Evolutionary conservation across 1,140 invertebrate genomes (phyloP).

Genomic region (Euura lappo): DNA sequence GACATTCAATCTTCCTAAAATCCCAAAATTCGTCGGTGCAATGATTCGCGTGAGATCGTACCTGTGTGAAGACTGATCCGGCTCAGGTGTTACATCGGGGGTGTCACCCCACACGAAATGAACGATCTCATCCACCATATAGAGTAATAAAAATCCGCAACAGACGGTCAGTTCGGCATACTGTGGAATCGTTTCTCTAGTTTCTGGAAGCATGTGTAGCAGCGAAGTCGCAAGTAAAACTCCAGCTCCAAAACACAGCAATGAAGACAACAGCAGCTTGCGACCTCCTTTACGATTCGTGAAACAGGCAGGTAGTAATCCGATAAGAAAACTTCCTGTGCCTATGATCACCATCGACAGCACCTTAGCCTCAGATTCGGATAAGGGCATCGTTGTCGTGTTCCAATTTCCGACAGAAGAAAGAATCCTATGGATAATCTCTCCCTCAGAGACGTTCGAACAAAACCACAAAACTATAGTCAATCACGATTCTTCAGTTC

Average conservation of each 20-base stretch:
- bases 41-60: background rate
- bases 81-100: constrained; percentile 15
- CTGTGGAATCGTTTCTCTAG: constrained; percentile 62
- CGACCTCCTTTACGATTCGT: constrained; percentile 57
- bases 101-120: constrained; percentile 66
- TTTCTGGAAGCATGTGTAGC: constrained; percentile 85
- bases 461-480: background rate
- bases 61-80: background rate
- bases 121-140: constrained; percentile 78
- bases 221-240: constrained; percentile 83
- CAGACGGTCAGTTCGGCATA: constrained; percentile 76
- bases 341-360: constrained; percentile 74
- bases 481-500: too few relatives aligned
- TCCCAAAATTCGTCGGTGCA: too few relatives aligned
- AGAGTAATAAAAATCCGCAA: constrained; percentile 80
- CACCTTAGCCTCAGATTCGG: constrained; percentile 65
- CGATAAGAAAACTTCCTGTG: constrained; percentile 70
- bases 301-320: constrained; percentile 70
- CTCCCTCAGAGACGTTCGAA: background rate
- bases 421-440: background rate
- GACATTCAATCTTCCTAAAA: too few relatives aligned
- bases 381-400: constrained; percentile 19
- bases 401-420: background rate
- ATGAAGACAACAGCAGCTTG: constrained; percentile 67
- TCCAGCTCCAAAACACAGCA: constrained; percentile 85